Base-by-base conservation (phyloP, 2,797 vertebrate species). In the Gymnothorax reevesii region DNA sequence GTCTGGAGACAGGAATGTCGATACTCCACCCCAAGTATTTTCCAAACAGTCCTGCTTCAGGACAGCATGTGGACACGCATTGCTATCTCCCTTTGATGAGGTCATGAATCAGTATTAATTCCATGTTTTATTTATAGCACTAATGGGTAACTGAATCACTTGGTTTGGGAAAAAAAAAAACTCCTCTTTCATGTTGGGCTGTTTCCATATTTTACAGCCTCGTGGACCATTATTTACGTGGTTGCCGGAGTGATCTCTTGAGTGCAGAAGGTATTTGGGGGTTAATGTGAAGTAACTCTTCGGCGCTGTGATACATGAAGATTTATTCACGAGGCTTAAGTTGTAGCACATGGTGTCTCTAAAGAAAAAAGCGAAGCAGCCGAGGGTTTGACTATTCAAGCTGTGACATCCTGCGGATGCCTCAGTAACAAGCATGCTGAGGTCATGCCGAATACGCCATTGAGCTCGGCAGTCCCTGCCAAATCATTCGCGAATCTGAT, bases 261-360 rank as follows among this genome's bases (percentile, higher is more conserved):
- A 92, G 92, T 91, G 89, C 91, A 92, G 89, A 91, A 95, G 94
- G 92, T 90, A 94, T 94, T 93, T 90, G 88, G 92, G 92, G 94
- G 94, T 95, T 94, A 94, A 94, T 92, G 90, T 92, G 92, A 95
- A 94, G 25, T 93, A 93, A 92, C 94, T 95, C 94, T 92, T 92
- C 89, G 93, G 94, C 94, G 91, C 91, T 88, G 93, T 93, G 91
- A 93, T 94, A 94, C 91, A 90, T 89, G 90, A 88, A 94, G 94
- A 95, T 96, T 95, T 95, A 95, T 94, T 93, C 91, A 86, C 86
- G 86, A 7, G 89, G 91, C 91, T 93, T 95, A 95, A 96, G 93
- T 93, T 93, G 92, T 94, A 96, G 94, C 95, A 95, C 92, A 96
- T 95, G 95, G 83, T 94, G 93, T 93, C 92, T 93, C 88, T 49